Evolutionary conservation across 1,140 invertebrate genomes (phyloP), one percentile per base, ranked within the genome.

Genomic region (Papilio polyxenes): DNA sequence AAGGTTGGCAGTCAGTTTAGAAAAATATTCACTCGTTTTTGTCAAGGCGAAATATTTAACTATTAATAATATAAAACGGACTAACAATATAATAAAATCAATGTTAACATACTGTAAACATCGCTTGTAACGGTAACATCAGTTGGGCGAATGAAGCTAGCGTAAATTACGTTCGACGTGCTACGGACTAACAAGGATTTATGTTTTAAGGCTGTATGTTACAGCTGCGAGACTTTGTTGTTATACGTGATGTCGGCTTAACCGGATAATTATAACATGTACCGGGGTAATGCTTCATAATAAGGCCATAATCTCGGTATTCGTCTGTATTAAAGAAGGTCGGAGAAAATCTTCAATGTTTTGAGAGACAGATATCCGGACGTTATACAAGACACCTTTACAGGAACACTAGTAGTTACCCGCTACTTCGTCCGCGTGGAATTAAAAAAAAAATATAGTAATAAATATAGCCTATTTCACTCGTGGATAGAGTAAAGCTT

Each of bases 101-200:
- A 20, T 62, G 23, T 23, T 13, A 65, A 31, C 62, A 65, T 13
- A 31, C 10, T 62, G 23, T 23, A 31, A 65, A 31, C 62, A 65
- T 13, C 23, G 62, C 62, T 65, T 65, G 62, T 65, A 23, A 65
- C 62, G 11, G 20, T 65, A 65, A 65, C 23, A 65, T 65, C 62
- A 31, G 23, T 65, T 23, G 20, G 31, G 20, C 62, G 62, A 17
- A 15, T 3, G 23, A 23, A 65, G 62, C 62, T 31, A 65, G 62
- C 11, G 62, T 65, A 65, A 65, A 65, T 65, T 65, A 65, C 20
- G 9, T 65, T 65, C 62, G 20, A 65, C 20, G 62, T 65, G 62
- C 62, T 65, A 10, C 62, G 20, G 3, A 31, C 20, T 65, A 65
- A 62, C 59, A 62, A 65, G 9, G 62, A 65, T 65, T 65, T 65